Evolutionary conservation across 2,888 invertebrate genomes (phyloP).

Genomic region (Bibio marci): DNA sequence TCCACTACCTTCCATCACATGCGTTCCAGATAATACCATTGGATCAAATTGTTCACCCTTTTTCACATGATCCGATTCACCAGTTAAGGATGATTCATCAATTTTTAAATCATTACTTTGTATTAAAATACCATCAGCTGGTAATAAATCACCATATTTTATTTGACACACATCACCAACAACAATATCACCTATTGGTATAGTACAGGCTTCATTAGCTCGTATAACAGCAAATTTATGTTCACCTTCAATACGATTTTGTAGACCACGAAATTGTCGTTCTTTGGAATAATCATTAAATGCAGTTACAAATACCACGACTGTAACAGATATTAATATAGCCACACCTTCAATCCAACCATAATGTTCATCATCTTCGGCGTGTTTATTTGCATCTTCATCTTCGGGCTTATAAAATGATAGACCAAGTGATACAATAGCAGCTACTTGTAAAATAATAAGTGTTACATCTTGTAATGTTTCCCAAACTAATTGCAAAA

Average conservation of each 20-base stretch:
- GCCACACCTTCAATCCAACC: slow-evolving; percentile 99
- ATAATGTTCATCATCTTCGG: slow-evolving; percentile 87
- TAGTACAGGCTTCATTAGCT: slow-evolving; percentile 77
- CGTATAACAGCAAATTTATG: slow-evolving; percentile 97
- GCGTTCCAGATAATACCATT: slow-evolving; percentile 96
- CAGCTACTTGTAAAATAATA: slow-evolving; percentile 96
- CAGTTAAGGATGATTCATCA: slow-evolving; percentile 97
- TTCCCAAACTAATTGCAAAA: slow-evolving; percentile 97
- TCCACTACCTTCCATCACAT: slow-evolving; percentile 99
- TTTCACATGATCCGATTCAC: slow-evolving; percentile 99
- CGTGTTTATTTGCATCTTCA: slow-evolving; percentile 39
- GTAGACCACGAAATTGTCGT: slow-evolving; percentile 95
- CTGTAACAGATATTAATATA: slow-evolving; percentile 96
- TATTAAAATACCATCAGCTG: slow-evolving; percentile 93
- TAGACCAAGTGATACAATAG: slow-evolving; percentile 92
- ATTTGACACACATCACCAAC: slow-evolving; percentile 98
- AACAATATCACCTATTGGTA: slow-evolving; percentile 91
- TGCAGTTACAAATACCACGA: slow-evolving; percentile 97
- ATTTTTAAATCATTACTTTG: slow-evolving; percentile 96
- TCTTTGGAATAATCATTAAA: slow-evolving; percentile 99
- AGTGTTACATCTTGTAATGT: slow-evolving; percentile 98
- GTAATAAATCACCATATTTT: slow-evolving; percentile 93
- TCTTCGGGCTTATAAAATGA: slow-evolving; percentile 72
- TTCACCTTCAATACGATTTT: slow-evolving; percentile 95
- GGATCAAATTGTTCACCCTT: slow-evolving; percentile 89